Base-by-base conservation (phyloP, 2,797 vertebrate genomes). In the Oreochromis grahami region DNA sequence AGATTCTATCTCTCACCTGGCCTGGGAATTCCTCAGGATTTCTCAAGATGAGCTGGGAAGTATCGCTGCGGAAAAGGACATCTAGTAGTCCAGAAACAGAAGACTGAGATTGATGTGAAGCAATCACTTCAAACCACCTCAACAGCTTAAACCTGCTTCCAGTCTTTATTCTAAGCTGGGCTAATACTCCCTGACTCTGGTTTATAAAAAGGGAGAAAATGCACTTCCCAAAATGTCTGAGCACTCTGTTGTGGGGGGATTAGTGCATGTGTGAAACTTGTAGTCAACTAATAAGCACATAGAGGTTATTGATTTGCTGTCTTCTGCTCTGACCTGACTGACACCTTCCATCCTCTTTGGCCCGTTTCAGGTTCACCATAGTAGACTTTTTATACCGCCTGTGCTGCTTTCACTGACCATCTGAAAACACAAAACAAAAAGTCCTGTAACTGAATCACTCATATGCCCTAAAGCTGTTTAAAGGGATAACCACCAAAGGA, bases 401-500 rank as follows among this genome's bases (percentile, higher is more conserved):
- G 97, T 96, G 98, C 97, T 97, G 97, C 97, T 99, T 98, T 97
- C 97, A 97, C 97, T 98, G 97, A 98, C 98, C 96, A 96, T 97
- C 96, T 97, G 97, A 98, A 48, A 74, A 50, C 43, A 90, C 90
- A 52, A 83, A 68, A 77, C 32, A 60, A 77, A 63, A 96, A 97
- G 96, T 96, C 97, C 97, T 97, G 97, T 98, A 96, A 97, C 97
- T 97, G 97, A 97, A 97, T 97, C 97, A 95, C 97, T 97, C 97
- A 97, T 96, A 91, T 95, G 95, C 97, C 97, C 97, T 96, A 97
- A 96, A 97, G 97, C 97, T 96, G 88, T 95, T 95, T 96, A 78
- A 95, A 97, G 96, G 97, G 97, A 98, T 97, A 96, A 97, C 96
- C 96, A 95, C 96, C 96, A 95, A 68, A 90, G 96, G 96, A 97